Evolutionary conservation across 2,797 vertebrate species (phyloP), one percentile per base, ranked within the genome.

Genomic region (Pantherophis vulpinus): DNA sequence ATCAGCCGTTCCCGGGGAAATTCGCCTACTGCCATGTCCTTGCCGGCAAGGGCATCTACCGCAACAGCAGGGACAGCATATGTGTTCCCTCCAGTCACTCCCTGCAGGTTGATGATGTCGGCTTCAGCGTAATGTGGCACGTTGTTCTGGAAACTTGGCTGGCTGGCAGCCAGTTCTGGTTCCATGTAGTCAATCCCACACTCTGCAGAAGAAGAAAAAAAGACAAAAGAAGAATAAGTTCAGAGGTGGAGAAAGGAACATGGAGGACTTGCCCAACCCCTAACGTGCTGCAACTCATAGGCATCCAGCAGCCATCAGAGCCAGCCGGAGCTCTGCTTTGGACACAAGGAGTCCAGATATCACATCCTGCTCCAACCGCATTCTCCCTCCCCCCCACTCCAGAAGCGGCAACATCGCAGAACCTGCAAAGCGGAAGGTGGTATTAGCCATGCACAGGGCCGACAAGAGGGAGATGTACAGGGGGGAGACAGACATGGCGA

Each of bases 111-210:
- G 63, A 99, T 98, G 42, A 99, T 99, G 96, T 99, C 99, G 0
- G 99, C 99, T 96, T 99, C 98, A 0, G 99, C 99, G 1, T 99
- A 99, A 66, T 99, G 99, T 5, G 98, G 99, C 20, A 99, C 99
- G 6, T 98, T 99, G 94, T 95, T 97, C 86, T 97, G 97, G 59
- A 98, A 98, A 18, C 97, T 87, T 1, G 97, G 97, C 1, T 98
- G 98, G 87, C 97, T 97, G 0, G 32, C 91, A 0, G 97, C 94
- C 66, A 97, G 96, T 94, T 98, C 98, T 29, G 98, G 96, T 25
- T 98, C 97, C 96, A 95, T 97, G 32, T 97, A 97, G 96, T 98
- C 98, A 91, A 98, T 97, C 70, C 96, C 98, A 96, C 98, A 98
- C 63, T 98, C 98, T 18, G 87, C 12, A 7, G 79, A 54, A 89